A percentile compares a stretch with the other conserved stretches of the same genome.
phyloP scores from a whole-genome alignment of 2,797 vertebrate species.

The Emys orbicularis region DNA sequence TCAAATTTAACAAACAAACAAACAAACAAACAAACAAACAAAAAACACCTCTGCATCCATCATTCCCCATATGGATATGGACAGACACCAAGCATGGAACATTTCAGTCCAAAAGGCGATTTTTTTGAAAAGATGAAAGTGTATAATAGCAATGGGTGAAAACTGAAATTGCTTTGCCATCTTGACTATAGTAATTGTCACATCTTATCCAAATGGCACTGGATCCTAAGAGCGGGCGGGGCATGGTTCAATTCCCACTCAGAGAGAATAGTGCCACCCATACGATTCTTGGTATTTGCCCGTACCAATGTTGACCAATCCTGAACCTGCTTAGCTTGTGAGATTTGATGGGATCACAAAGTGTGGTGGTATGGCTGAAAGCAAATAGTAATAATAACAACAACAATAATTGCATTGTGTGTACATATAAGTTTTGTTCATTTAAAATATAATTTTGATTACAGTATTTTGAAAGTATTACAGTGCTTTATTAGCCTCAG shows the following conservation, averaged over 20 bases:
- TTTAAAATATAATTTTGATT: background rate
- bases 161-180: background rate
- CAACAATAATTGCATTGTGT: background rate
- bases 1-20: background rate
- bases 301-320: background rate
- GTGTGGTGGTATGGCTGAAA: background rate
- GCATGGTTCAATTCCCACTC: background rate
- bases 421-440: background rate
- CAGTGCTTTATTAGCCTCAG: background rate
- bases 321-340: background rate
- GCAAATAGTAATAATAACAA: background rate
- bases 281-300: background rate
- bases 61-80: background rate
- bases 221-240: background rate
- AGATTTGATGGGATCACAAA: background rate
- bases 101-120: background rate
- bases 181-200: background rate
- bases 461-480: background rate
- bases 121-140: background rate
- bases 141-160: background rate
- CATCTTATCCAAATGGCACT: slow-evolving; percentile 37
- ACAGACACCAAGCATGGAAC: background rate
- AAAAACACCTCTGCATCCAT: background rate
- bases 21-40: background rate
- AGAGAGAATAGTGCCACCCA: background rate